Evolutionary conservation across 2,797 vertebrate genomes (phyloP), one percentile per base, ranked within the genome.

Genomic region (Epinephelus malabaricus): DNA sequence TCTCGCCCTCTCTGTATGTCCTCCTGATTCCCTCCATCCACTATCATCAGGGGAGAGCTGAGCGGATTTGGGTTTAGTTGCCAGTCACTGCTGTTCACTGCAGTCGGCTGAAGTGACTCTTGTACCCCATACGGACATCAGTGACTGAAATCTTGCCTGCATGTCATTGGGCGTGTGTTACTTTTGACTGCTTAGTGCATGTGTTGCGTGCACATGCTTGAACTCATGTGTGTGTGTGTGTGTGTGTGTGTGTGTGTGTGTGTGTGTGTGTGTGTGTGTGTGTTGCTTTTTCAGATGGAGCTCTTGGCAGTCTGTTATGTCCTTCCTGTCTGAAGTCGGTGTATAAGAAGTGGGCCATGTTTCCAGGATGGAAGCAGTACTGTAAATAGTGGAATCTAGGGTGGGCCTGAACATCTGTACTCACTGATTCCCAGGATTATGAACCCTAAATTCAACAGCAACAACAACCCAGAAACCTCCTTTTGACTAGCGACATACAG

Each of bases 321-420:
- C 80, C 85, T 73, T 84, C 74, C 75, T 83, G 62, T 72, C 40
- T 69, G 69, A 81, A 72, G 53, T 64, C 38, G 43, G 46, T 60
- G 50, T 45, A 61, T 64, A 75, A 85, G 78, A 90, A 87, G 74
- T 90, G 82, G 86, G 83, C 56, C 87, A 81, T 62, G 79, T 79
- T 83, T 89, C 75, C 87, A 82, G 69, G 82, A 83, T 74, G 70
- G 77, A 77, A 79, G 73, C 61, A 63, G 47, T 9, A 34, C 60
- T 76, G 82, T 88, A 86, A 89, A 84, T 69, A 76, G 55, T 76
- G 66, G 51, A 73, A 54, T 78, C 62, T 62, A 34, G 73, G 62
- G 30, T 69, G 66, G 74, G 79, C 30, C 62, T 76, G 64, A 82
- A 88, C 86, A 85, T 90, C 85, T 86, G 86, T 55, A 65, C 64